Evolutionary conservation across 2,113 vertebrate genomes (phyloP), one percentile per base, ranked within the genome.

Genomic region (Polypterus senegalus): DNA sequence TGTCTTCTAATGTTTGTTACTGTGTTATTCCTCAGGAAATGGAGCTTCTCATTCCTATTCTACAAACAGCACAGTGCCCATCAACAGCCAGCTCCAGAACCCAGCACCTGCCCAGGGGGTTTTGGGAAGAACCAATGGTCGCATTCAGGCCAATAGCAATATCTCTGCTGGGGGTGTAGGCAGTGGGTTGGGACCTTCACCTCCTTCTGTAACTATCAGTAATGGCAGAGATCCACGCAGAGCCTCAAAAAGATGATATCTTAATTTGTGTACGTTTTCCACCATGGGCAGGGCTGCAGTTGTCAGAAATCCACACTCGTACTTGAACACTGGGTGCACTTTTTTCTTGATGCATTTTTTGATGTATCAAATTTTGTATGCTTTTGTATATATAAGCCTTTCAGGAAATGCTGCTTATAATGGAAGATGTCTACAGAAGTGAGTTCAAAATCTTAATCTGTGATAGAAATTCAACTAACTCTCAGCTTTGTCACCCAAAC

Each of bases 271-370:
- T 44, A 59, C 6, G 3, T 45, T 45, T 47, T 9, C 58, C 44
- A 3, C 58, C 43, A 59, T 11, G 82, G 76, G 63, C 86, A 86
- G 66, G 87, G 85, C 87, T 89, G 79, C 88, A 78, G 61, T 74
- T 74, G 74, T 74, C 83, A 67, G 80, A 86, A 80, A 84, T 85
- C 74, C 72, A 65, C 80, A 82, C 76, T 85, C 80, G n/a, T 89
- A 96, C 93, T 94, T 97, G 92, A 97, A 94, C 87, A 94, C 92
- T 92, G 77, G 74, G 27, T 91, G 95, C 93, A 98, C 94, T 97
- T 98, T 79, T 91, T 88, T 81, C 91, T 86, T 58, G 84, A 82
- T 84, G 66, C 73, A 80, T 27, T 27, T 27, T 27, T 27, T 27
- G 27, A 27, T 27, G 27, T 27, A 27, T 27, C 27, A 27, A 27